Percentiles rank a stretch among this genome's conserved stretches.
phyloP scores from a whole-genome alignment of 2,113 vertebrate species.

The Pedetes capensis region DNA sequence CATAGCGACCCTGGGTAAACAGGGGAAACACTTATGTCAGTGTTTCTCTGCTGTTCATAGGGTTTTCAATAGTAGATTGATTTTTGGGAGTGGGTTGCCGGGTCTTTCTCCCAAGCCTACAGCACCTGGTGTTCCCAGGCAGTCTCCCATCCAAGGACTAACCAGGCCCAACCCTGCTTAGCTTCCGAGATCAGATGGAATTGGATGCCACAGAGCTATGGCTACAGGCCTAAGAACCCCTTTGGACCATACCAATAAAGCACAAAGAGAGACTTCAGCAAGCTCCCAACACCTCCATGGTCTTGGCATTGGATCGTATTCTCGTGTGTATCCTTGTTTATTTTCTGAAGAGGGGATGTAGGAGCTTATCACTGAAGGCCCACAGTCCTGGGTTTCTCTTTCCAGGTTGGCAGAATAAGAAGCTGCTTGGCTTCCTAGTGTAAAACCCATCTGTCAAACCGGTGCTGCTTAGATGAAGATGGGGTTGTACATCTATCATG shows the following conservation, averaged over 20 bases:
- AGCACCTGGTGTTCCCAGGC: too few species aligned
- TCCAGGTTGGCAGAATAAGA: slow-evolving; percentile 23
- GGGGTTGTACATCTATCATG: not conserved
- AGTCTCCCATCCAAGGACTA: too few species aligned
- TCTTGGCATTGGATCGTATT: not conserved
- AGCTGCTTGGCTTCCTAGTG: not conserved
- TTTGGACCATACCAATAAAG: not conserved
- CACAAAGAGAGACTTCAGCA: not conserved
- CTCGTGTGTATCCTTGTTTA: not conserved
- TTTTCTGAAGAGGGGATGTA: not conserved
- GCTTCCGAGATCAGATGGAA: too few species aligned
- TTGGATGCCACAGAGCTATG: too few species aligned
- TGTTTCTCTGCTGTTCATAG: too few species aligned
- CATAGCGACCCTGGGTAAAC: too few species aligned
- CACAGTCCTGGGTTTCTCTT: slow-evolving; percentile 11
- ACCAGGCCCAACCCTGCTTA: too few species aligned
- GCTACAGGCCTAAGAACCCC: too few species aligned
- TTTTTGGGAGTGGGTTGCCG: too few species aligned
- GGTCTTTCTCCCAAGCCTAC: too few species aligned
- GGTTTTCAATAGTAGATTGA: too few species aligned
- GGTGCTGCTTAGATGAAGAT: not conserved
- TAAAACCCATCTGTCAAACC: slow-evolving; percentile 55
- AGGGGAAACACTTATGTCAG: too few species aligned
- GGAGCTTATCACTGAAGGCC: not conserved
- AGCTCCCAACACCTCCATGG: not conserved